Base-by-base conservation (phyloP, 2,113 vertebrate species). In the Onychorhynchus coronatus region DNA sequence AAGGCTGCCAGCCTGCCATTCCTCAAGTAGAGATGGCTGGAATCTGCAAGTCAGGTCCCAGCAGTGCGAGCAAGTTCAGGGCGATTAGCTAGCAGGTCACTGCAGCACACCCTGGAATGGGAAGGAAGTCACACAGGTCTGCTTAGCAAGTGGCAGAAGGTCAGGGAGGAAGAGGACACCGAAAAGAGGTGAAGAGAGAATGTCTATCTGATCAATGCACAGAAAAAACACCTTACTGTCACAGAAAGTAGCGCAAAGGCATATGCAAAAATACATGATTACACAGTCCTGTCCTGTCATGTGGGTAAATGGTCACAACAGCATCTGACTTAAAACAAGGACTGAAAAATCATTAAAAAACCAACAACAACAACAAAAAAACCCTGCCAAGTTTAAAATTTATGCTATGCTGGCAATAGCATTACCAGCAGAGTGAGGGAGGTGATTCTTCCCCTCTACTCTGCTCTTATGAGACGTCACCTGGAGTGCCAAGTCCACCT, bases 21-120 rank as follows among this genome's bases (percentile, higher is more conserved):
- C 75, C 78, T 85, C 47, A 17, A 68, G 37, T 39, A 46, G 88
- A 91, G 88, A 50, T 2, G 15, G 59, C 33, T 86, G 75, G 63
- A 80, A 72, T 89, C 81, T 71, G 79, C 39, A 91, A 93, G 72
- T 56, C 84, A 73, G 76, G 89, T 93, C 86, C 83, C 84, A 84
- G 85, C 61, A 70, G 35, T 3, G 27, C 3, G 11, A 90, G 35
- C 22, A 56, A 84, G 76, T 68, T 80, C 76, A 44, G 79, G 65
- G 42, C 0, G 3, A 88, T 76, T 24, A 73, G 58, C n/a, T 2
- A 8, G 58, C 20, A 8, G 55, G 81, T 68, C 3, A 0, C 59
- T 62, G 42, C 63, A 55, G 67, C 18, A 5, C 0, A 2, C 28
- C 8, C 50, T 2, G 1, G 30, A 33, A 47, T 4, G 52, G 68